Base-by-base conservation (phyloP, 2,888 invertebrate genomes). In the Sicus ferrugineus region DNA sequence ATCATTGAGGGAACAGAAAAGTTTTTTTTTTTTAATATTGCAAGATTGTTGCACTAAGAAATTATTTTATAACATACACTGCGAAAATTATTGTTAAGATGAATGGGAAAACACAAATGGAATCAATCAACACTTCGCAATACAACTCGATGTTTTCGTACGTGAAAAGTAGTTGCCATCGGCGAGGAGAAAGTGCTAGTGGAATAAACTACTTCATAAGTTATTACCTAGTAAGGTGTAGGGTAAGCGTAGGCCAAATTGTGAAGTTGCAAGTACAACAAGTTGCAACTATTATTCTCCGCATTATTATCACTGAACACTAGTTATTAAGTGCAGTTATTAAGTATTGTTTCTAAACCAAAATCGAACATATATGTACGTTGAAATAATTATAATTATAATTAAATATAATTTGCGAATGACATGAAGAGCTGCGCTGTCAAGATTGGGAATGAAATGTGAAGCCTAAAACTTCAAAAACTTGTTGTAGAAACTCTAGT, bases 121-220 rank as follows among this genome's bases (percentile, higher is more conserved):
- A 30, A 3, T 16, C 2, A 56, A 38, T 38, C 11, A 9, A 9
- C 38, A 38, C 7, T 6, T 38, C 38, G 42, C 16, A n/a, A 42
- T 9, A 42, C 14, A 9, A 42, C 42, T 42, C 16, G 4, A 42
- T 42, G 42, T 42, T 9, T 42, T 42, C 42, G 16, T 9, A 42
- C n/a, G 14, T 16, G n/a, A 42, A 16, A 1, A n/a, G 50, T 11
- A 66, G 48, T 19, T 34, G 65, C 54, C 67, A 48, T 48, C 26
- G 26, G 21, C 48, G 59, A 67, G 67, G 28, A 67, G 59, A 67
- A 67, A 67, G 67, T 67, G 67, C 67, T 67, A 67, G 67, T 67
- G 31, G 48, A 67, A 66, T 58, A 31, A 59, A 59, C 59, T 59
- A 67, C 59, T 67, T 67, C 11, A 59, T 50, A 66, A 66, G 66